Evolutionary conservation across 2,888 invertebrate species (phyloP).

Genomic region (Melinopterus prodromus): DNA sequence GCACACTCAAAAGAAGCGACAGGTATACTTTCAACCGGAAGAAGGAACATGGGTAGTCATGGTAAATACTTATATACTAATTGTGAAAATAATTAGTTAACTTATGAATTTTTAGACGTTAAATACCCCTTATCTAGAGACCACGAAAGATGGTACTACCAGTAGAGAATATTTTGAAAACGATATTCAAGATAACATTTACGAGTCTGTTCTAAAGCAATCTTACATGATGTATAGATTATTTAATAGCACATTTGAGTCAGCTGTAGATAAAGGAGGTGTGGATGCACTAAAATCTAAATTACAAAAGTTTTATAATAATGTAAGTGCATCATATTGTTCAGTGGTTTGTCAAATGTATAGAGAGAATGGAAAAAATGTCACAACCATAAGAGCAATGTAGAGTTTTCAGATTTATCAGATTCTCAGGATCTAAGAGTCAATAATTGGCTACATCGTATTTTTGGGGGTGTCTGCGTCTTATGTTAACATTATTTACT

Average conservation of each 20-base stretch:
- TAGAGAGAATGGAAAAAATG: not conserved
- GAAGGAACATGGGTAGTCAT: slow-evolving; percentile 90
- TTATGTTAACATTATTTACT: too few species aligned
- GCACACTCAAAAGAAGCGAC: slow-evolving; percentile 89
- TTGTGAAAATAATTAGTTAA: slow-evolving; percentile 25
- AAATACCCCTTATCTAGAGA: slow-evolving; percentile 75
- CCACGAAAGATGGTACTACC: slow-evolving; percentile 75
- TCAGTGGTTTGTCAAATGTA: not conserved
- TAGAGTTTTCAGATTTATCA: too few species aligned
- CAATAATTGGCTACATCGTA: too few species aligned
- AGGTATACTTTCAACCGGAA: slow-evolving; percentile 89
- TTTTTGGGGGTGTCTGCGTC: too few species aligned
- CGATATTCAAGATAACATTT: slow-evolving; percentile 81
- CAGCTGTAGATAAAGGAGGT: slow-evolving; percentile 67
- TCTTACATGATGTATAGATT: slow-evolving; percentile 87
- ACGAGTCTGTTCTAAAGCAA: slow-evolving; percentile 73
- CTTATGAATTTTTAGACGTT: slow-evolving; percentile 69
- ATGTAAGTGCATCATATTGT: slow-evolving; percentile 63
- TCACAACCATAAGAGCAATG: too few species aligned
- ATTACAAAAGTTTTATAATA: slow-evolving; percentile 80
- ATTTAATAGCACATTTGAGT: slow-evolving; percentile 80
- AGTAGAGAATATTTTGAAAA: slow-evolving; percentile 80
- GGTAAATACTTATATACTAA: slow-evolving; percentile 63
- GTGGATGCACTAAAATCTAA: slow-evolving; percentile 70
- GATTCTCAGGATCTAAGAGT: too few species aligned